Evolutionary conservation across 2,113 vertebrate species (phyloP).

Genomic region (Opisthocomus hoazin): DNA sequence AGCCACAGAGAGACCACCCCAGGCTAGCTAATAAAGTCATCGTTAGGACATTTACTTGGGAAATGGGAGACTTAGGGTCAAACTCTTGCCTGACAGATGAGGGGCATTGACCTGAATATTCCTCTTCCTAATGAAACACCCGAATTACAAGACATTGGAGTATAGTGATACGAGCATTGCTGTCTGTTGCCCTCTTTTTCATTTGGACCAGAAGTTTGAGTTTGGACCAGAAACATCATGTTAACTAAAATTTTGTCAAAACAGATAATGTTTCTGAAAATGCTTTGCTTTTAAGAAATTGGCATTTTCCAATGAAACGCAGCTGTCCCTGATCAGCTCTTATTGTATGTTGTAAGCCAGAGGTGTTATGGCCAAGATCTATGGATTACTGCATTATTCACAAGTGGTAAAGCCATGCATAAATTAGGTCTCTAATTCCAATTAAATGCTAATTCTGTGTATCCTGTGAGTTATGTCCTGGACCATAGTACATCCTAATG

Average conservation of each 20-base stretch:
- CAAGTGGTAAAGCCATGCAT: slow-evolving; percentile 35
- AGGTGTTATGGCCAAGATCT: slow-evolving; percentile 32
- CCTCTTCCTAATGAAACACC: slow-evolving; percentile 49
- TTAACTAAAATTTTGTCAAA: slow-evolving; percentile 17
- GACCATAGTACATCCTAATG: neutral
- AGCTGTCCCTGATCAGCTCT: slow-evolving; percentile 32
- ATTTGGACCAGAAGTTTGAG: slow-evolving; percentile 15
- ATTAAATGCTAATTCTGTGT: slow-evolving; percentile 26
- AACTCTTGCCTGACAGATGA: slow-evolving; percentile 56
- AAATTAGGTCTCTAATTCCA: slow-evolving; percentile 42
- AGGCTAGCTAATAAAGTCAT: slow-evolving; percentile 62
- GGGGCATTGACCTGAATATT: slow-evolving; percentile 60
- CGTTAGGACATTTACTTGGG: slow-evolving; percentile 63
- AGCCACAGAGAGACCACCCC: slow-evolving; percentile 65
- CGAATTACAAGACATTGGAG: slow-evolving; percentile 30
- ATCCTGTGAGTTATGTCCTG: slow-evolving; percentile 7
- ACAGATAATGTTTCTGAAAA: slow-evolving; percentile 39
- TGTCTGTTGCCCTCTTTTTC: neutral
- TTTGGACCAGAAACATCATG: neutral
- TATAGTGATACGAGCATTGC: neutral
- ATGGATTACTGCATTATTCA: slow-evolving; percentile 38
- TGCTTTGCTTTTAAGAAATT: neutral
- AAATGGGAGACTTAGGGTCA: slow-evolving; percentile 60
- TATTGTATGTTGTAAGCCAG: neutral
- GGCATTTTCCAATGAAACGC: slow-evolving; percentile 22